Evolutionary conservation across 1,140 invertebrate species (phyloP).

Genomic region (Venustaconcha ellipsiformis): DNA sequence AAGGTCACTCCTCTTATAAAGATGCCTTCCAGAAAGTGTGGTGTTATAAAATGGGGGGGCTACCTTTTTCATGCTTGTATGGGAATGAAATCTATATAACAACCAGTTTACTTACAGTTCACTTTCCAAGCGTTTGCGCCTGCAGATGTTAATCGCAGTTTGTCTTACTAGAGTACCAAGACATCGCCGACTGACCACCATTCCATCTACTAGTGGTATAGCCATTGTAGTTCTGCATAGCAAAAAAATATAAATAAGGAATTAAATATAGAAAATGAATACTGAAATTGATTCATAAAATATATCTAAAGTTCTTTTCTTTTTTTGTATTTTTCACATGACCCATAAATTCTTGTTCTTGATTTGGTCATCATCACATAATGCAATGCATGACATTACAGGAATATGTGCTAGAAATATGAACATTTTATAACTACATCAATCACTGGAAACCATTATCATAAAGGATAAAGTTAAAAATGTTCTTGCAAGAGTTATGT

Average conservation of each 20-base stretch:
- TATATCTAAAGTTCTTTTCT: background rate
- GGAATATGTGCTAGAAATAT: too few species aligned
- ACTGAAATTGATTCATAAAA: background rate
- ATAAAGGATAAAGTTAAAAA: too few species aligned
- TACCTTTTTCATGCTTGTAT: background rate
- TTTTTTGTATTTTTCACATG: background rate
- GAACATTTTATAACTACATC: too few species aligned
- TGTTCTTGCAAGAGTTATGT: too few species aligned
- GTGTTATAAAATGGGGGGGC: too few species aligned
- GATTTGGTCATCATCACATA: too few species aligned
- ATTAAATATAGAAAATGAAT: background rate
- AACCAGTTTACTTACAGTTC: conserved; percentile 75
- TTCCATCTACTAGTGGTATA: conserved; percentile 90
- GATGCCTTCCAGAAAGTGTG: too few species aligned
- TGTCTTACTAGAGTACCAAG: conserved; percentile 89
- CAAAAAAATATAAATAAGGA: background rate
- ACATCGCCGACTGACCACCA: conserved; percentile 87
- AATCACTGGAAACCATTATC: too few species aligned
- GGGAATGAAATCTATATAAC: background rate
- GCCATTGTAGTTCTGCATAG: conserved; percentile 73
- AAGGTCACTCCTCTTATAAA: too few species aligned
- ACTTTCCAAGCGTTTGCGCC: conserved; percentile 86
- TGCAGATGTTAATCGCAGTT: conserved; percentile 90
- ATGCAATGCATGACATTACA: too few species aligned
- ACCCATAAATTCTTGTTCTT: background rate